Conservation (phyloP, 2,797 vertebrate genomes). For the Leptodactylus fallax region DNA sequence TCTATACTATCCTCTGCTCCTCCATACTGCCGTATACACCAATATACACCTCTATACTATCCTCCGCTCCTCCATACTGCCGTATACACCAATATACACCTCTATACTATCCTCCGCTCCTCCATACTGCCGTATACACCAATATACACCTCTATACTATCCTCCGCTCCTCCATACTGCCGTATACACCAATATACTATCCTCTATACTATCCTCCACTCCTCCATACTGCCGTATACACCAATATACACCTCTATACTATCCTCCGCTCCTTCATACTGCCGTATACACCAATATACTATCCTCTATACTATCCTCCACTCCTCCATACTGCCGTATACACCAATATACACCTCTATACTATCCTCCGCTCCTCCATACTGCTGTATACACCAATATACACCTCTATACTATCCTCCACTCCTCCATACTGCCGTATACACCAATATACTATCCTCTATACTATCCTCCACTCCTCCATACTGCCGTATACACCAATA, state of each 20-base stretch:
- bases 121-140: neutral
- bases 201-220: too few species aligned
- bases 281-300: neutral
- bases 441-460: too few species aligned
- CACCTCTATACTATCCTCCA: neutral
- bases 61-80: neutral
- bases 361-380: neutral
- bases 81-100: neutral
- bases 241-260: too few species aligned
- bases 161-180: neutral
- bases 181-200: too few species aligned
- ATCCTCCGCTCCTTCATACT: neutral
- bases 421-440: neutral
- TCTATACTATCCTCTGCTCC: neutral
- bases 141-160: neutral
- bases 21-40: neutral
- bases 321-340: neutral
- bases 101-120: neutral
- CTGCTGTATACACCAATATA: neutral
- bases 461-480: too few species aligned
- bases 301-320: neutral
- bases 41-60: neutral
- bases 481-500: too few species aligned
- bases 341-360: neutral
- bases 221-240: too few species aligned